These are phyloP conservation scores for Baryphthengus martii DNA, from an alignment of 2,113 vertebrate species.

Conservation along the genomic window DNA sequence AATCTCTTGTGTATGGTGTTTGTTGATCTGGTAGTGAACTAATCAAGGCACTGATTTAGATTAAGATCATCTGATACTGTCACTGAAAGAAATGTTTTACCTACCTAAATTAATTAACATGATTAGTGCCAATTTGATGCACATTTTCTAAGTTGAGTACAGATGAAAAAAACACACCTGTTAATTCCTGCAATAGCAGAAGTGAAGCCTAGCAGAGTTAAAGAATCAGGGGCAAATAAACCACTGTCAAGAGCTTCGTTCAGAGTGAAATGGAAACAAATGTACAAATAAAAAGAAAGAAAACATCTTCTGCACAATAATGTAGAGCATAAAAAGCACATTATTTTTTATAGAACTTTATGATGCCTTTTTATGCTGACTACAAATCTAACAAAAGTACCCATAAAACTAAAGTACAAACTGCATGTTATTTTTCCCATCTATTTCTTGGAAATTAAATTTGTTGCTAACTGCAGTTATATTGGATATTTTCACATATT, in stretches of 20 bases:
- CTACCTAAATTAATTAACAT: background rate
- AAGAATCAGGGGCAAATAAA: background rate
- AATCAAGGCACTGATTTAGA: background rate
- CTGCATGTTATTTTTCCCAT: slow-evolving; percentile 11
- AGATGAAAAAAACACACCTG: background rate
- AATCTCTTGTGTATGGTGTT: background rate
- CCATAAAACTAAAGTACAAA: slow-evolving; percentile 48
- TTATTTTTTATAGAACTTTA: slow-evolving; percentile 43
- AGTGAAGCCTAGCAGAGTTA: background rate
- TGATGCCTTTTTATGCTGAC: slow-evolving; percentile 14
- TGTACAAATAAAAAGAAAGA: background rate
- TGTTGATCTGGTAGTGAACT: background rate
- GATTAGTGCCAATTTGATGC: background rate
- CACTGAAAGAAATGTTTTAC: background rate
- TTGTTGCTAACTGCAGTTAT: slow-evolving; percentile 7
- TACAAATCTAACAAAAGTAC: background rate
- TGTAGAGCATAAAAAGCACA: slow-evolving; percentile 4
- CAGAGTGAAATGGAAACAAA: background rate
- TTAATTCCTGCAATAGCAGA: background rate
- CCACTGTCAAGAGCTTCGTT: background rate
- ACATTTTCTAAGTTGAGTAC: background rate
- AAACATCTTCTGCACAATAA: background rate
- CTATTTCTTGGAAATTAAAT: slow-evolving; percentile 29
- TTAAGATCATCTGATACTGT: background rate
- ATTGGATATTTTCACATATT: slow-evolving; percentile 18